These are phyloP conservation scores for Tortricodes alternella DNA, from an alignment of 2,888 invertebrate species.

Conservation along the genomic window DNA sequence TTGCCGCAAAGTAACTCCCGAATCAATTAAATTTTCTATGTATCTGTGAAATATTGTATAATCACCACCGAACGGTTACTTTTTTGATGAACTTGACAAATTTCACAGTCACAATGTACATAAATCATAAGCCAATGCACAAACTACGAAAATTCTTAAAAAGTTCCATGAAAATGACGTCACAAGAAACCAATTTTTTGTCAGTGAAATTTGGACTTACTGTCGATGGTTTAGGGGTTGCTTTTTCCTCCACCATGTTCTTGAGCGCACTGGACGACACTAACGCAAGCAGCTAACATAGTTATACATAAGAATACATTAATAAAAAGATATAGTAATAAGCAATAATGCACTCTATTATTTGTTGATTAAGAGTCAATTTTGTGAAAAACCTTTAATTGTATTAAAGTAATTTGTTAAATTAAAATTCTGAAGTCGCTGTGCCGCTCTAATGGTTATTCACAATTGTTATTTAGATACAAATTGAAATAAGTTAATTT, in stretches of 20 bases:
- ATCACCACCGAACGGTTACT: too few relatives aligned
- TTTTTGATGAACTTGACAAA: too few relatives aligned
- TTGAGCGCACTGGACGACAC: constrained; percentile 61
- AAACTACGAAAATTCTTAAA: constrained; percentile 10
- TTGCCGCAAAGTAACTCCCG: too few relatives aligned
- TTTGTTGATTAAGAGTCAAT: neutral
- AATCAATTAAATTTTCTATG: too few relatives aligned
- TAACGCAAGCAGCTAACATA: constrained; percentile 72
- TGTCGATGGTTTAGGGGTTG: constrained; percentile 50
- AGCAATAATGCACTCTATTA: constrained; percentile 7
- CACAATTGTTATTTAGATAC: neutral
- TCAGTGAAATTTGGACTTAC: constrained; percentile 57
- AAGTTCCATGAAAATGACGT: constrained; percentile 17
- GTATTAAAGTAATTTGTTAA: constrained; percentile 1
- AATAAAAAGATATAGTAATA: constrained; percentile 25
- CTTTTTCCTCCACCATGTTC: constrained; percentile 50
- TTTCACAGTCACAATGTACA: constrained; percentile 8
- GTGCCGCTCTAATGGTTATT: constrained; percentile 26
- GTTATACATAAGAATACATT: constrained; percentile 44
- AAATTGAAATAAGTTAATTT: neutral
- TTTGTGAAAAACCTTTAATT: neutral
- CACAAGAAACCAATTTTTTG: constrained; percentile 18
- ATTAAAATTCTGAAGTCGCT: neutral
- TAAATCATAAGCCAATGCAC: constrained; percentile 23
- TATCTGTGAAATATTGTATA: too few relatives aligned